Evolutionary conservation across 2,888 invertebrate species (phyloP), one percentile per base, ranked within the genome.

Genomic region (Drosophila anomalipes): DNA sequence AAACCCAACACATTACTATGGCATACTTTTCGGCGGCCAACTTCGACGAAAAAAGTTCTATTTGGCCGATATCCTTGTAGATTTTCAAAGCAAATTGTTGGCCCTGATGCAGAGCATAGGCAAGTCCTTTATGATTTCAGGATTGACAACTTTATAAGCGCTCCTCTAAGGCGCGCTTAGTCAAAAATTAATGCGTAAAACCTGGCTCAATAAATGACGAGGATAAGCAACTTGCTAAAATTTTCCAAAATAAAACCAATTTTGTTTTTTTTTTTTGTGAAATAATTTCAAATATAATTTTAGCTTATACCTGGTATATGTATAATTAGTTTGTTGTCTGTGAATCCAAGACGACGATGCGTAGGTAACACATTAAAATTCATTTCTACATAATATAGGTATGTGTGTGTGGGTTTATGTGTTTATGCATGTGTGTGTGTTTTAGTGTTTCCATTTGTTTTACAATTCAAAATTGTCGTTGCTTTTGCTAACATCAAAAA

Each of bases 71-170:
- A 4, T 9, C 47, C 16, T 16, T 16, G 22, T 2, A 22, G 4
- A 47, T 22, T 22, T 22, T 22, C 22, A 7, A 22, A 22, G 1
- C 16, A 7, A 22, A 47, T 3, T 7, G 7, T 94, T 99, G 1
- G 98, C 99, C 0, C 99, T 99, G 97, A 95, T 99, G 89, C 98
- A 99, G 92, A 97, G 98, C 85, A 95, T 99, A 1, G 97, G 97
- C 10, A 99, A 99, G 93, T 96, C 97, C 2, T 96, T 99, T 14
- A 96, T 99, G 7, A 16, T 22, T 12, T n/a, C 2, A 2, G 41
- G 30, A 94, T 99, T 5, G 14, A 14, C 14, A 35, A 16, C 14
- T 35, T 14, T 44, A 99, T 99, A 10, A 99, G 99, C 26, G 97
- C 98, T 9, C 98, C 22, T 14, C 7, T 22, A 14, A 33, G 12